Conservation (phyloP, 2,113 vertebrate genomes). For the Heterotis niloticus region DNA sequence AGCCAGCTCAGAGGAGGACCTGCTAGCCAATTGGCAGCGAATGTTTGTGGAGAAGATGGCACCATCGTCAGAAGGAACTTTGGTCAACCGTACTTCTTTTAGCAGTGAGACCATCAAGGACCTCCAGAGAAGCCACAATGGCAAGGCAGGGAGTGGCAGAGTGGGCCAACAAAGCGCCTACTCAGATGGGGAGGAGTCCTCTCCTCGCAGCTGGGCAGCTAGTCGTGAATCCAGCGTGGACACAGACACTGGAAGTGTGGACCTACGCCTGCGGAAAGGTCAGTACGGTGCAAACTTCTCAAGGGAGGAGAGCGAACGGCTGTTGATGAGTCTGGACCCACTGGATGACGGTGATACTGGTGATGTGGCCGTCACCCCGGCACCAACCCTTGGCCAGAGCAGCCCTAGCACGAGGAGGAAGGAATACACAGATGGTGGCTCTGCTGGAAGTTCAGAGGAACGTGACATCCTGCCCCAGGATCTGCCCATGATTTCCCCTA, state of each 20-base stretch:
- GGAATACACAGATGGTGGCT: conserved; percentile 59
- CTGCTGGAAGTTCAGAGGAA: conserved; percentile 72
- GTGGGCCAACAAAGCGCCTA: conserved; percentile 46
- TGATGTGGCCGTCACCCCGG: conserved; percentile 47
- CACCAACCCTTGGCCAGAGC: conserved; percentile 39
- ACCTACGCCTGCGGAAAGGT: conserved; percentile 56
- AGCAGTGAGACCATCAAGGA: conserved; percentile 73
- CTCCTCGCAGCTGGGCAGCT: conserved; percentile 71
- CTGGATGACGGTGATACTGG: conserved; percentile 37
- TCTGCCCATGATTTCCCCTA: conserved; percentile 55
- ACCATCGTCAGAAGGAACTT: conserved; percentile 55
- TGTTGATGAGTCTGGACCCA: conserved; percentile 58
- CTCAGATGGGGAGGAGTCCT: conserved; percentile 76
- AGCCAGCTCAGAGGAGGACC: conserved; percentile 85
- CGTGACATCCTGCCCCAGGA: conserved; percentile 64
- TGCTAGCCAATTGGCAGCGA: conserved; percentile 89
- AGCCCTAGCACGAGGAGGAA: conserved; percentile 45
- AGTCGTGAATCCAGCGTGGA: conserved; percentile 78
- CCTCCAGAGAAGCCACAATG: conserved; percentile 66
- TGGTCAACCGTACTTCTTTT: conserved; percentile 79
- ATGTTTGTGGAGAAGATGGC: conserved; percentile 90
- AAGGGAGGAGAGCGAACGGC: conserved; percentile 63
- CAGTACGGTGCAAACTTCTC: conserved; percentile 67
- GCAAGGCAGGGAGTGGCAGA: conserved; percentile 41
- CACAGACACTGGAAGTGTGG: conserved; percentile 65